These are phyloP conservation scores for Galaxea fascicularis DNA, from an alignment of 92 coral and sea anemone species.

Conservation along the genomic window DNA sequence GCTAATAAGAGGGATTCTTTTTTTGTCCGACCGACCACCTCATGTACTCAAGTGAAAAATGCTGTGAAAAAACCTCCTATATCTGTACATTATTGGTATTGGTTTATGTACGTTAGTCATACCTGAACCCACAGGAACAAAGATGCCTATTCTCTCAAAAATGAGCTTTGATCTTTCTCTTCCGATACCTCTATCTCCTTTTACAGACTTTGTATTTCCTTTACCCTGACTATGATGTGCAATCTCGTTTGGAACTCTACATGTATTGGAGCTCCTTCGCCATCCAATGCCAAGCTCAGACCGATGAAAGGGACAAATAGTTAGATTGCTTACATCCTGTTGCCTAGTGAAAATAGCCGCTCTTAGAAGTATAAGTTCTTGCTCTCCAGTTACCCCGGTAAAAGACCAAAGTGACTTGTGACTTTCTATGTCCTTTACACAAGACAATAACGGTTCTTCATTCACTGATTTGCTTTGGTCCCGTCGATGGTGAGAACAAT, in stretches of 20 bases:
- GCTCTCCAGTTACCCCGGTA: no score
- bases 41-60: background rate
- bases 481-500: background rate
- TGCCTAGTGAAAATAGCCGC: constrained; percentile 10
- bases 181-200: background rate
- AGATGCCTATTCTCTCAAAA: background rate
- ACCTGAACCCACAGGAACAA: no score
- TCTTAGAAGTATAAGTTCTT: background rate
- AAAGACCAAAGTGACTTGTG: no score
- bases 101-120: no score
- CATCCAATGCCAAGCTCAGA: no score
- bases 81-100: background rate
- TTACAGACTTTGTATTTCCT: no score
- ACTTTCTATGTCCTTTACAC: no score
- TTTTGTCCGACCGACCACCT: background rate
- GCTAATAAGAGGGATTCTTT: background rate
- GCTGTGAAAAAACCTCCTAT: background rate
- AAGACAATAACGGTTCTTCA: background rate
- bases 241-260: no score
- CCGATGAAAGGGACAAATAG: no score
- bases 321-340: no score
- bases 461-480: background rate
- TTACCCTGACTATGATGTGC: no score
- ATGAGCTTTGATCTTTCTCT: constrained; percentile 3
- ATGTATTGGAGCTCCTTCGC: no score